phyloP scores from a whole-genome alignment of 2,888 invertebrate species.

The Drosophila anceps region DNA sequence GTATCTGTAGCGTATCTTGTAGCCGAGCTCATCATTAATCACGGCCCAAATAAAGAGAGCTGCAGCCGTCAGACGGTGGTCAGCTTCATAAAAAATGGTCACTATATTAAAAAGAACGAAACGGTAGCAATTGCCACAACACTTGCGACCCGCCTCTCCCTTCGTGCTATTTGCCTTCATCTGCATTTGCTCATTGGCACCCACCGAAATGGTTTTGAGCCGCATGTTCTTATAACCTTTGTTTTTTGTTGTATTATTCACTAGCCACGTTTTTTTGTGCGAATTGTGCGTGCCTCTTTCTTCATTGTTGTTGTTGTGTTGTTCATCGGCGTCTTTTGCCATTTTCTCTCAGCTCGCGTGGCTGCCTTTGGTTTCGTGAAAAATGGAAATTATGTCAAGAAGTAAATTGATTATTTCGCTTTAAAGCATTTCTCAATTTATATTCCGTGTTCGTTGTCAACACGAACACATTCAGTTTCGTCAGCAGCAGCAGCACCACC shows the following conservation, averaged over 20 bases:
- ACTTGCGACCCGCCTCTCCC: slow-evolving; percentile 3
- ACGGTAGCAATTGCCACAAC: slow-evolving; percentile 54
- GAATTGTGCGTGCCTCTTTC: slow-evolving; percentile 69
- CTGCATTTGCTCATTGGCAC: slow-evolving; percentile 50
- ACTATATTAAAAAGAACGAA: slow-evolving; percentile 41
- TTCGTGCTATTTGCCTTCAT: neutral
- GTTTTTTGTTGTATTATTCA: slow-evolving; percentile 27
- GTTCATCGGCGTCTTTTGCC: slow-evolving; percentile 31
- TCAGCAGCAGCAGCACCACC: slow-evolving; percentile 47
- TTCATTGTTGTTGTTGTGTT: slow-evolving; percentile 12
- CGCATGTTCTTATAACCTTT: slow-evolving; percentile 27
- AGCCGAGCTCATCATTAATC: slow-evolving; percentile 63
- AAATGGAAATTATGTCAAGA: slow-evolving; percentile 85
- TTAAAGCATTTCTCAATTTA: slow-evolving; percentile 84
- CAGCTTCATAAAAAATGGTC: slow-evolving; percentile 58
- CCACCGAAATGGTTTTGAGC: slow-evolving; percentile 21
- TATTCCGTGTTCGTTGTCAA: slow-evolving; percentile 82
- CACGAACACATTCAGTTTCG: slow-evolving; percentile 78
- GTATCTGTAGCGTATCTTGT: slow-evolving; percentile 32
- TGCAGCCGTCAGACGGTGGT: slow-evolving; percentile 58
- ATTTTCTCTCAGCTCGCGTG: slow-evolving; percentile 64
- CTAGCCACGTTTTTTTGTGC: slow-evolving; percentile 54
- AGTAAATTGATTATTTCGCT: slow-evolving; percentile 85
- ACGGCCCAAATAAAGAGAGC: slow-evolving; percentile 70
- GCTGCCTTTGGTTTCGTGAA: slow-evolving; percentile 80